phyloP scores from a whole-genome alignment of 2,888 invertebrate species.

The Fabriciana adippe region DNA sequence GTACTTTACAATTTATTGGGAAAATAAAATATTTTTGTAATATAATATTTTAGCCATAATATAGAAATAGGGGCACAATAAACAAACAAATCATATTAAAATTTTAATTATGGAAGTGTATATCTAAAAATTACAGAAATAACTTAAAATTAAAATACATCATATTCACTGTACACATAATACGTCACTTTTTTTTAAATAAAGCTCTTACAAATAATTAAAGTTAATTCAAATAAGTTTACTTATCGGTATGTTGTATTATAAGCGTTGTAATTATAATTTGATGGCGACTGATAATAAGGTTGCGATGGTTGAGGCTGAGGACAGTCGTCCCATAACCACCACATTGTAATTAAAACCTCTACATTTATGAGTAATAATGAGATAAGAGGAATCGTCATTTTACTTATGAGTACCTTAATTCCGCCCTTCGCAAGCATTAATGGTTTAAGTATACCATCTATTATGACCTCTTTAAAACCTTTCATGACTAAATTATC shows the following conservation, averaged over 20 bases:
- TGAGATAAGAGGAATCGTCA: constrained; percentile 68
- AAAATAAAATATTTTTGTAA: too few relatives aligned
- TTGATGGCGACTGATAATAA: neutral
- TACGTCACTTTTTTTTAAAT: too few relatives aligned
- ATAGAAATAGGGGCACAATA: too few relatives aligned
- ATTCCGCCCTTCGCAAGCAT: constrained; percentile 64
- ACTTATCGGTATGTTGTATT: constrained; percentile 19
- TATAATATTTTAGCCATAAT: too few relatives aligned
- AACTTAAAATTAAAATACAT: neutral
- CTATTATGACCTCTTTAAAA: constrained; percentile 63
- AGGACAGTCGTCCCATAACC: constrained; percentile 76
- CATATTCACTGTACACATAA: constrained; percentile 9
- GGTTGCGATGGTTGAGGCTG: neutral
- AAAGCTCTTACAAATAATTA: neutral
- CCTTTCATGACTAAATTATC: constrained; percentile 59
- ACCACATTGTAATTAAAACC: constrained; percentile 71
- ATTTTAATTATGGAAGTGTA: too few relatives aligned
- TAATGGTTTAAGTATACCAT: constrained; percentile 68
- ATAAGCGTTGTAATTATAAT: constrained; percentile 18
- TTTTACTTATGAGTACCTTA: constrained; percentile 67
- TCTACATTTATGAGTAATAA: constrained; percentile 71
- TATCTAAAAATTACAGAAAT: neutral
- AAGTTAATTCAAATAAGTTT: neutral
- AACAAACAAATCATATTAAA: too few relatives aligned
- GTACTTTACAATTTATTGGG: too few relatives aligned